Base-by-base conservation (phyloP, 2,888 invertebrate species). In the Corythucha ciliata region DNA sequence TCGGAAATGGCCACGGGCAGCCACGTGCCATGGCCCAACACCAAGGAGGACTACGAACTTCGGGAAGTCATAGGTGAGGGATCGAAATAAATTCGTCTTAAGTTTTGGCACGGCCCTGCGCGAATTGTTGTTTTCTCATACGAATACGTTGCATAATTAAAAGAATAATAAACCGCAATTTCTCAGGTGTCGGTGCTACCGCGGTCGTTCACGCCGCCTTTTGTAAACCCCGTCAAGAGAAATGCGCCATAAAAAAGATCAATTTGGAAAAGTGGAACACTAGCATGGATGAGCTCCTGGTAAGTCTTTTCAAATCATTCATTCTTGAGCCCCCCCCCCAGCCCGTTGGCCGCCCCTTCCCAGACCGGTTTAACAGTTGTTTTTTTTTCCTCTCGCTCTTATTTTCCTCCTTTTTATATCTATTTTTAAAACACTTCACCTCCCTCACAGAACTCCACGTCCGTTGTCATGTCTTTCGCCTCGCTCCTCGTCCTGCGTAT, bases 251-350 rank as follows among this genome's bases (percentile, higher is more conserved):
- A 64, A 98, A 99, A 71, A 79, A 92, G 65, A 97, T 98, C 66
- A 96, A 97, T 69, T 75, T 99, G 67, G 98, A 98, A 70, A 98
- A 97, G 78, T 97, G 94, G 87, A 97, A 97, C 69, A 97, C 96
- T n/a, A 91, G 92, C 52, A 94, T 98, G 84, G 97, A 98, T 68
- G 97, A 97, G 70, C 72, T 98, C 57, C 70, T 93, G 67, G 78
- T 91, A 79, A 72, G 85, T 81, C 68, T 12, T 39, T 53, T 48
- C 26, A 3, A 32, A n/a, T n/a, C n/a, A n/a, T n/a, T n/a, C n/a
- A n/a, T n/a, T n/a, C n/a, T n/a, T n/a, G n/a, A n/a, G n/a, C n/a
- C n/a, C n/a, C n/a, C n/a, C n/a, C n/a, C n/a, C n/a, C n/a, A n/a
- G n/a, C n/a, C n/a, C n/a, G n/a, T n/a, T n/a, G n/a, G n/a, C n/a